phyloP scores from a whole-genome alignment of 2,113 vertebrate genomes.

The Prietella phreatophila region DNA sequence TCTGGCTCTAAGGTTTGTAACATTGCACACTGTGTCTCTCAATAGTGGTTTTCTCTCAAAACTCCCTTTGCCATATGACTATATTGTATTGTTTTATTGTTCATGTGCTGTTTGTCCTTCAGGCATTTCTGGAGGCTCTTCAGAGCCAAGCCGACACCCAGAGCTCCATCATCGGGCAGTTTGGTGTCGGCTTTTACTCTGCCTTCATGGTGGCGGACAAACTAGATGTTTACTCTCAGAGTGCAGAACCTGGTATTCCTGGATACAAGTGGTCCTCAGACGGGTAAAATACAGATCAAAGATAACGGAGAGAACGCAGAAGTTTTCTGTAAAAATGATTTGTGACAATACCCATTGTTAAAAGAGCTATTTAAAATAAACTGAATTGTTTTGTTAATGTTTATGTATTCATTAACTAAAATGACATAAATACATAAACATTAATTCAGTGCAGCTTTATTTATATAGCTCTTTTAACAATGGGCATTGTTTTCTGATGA shows the following conservation, averaged over 20 bases:
- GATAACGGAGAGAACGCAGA: not conserved
- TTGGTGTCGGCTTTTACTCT: slow-evolving; percentile 96
- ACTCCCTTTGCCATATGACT: not conserved
- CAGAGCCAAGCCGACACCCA: slow-evolving; percentile 86
- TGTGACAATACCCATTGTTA: too few relatives aligned
- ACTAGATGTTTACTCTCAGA: slow-evolving; percentile 88
- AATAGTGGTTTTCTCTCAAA: not conserved
- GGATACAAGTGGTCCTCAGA: slow-evolving; percentile 93
- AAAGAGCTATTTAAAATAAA: too few relatives aligned
- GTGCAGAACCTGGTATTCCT: slow-evolving; percentile 65
- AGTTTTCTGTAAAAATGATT: too few relatives aligned
- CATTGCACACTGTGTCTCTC: not conserved
- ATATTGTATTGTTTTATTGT: not conserved
- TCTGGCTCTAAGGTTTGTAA: slow-evolving; percentile 91
- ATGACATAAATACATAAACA: not conserved
- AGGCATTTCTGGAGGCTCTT: slow-evolving; percentile 90
- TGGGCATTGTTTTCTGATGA: not conserved
- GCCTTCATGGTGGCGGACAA: slow-evolving; percentile 94
- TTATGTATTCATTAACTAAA: too few relatives aligned
- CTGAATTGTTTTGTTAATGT: too few relatives aligned
- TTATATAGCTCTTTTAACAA: not conserved
- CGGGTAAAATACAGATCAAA: slow-evolving; percentile 74
- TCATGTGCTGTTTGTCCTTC: slow-evolving; percentile 4
- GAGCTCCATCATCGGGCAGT: slow-evolving; percentile 94
- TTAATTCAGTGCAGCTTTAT: not conserved